These are phyloP conservation scores for Polypedilum pembai DNA, from an alignment of 1,140 invertebrate genomes.

Conservation along the genomic window DNA sequence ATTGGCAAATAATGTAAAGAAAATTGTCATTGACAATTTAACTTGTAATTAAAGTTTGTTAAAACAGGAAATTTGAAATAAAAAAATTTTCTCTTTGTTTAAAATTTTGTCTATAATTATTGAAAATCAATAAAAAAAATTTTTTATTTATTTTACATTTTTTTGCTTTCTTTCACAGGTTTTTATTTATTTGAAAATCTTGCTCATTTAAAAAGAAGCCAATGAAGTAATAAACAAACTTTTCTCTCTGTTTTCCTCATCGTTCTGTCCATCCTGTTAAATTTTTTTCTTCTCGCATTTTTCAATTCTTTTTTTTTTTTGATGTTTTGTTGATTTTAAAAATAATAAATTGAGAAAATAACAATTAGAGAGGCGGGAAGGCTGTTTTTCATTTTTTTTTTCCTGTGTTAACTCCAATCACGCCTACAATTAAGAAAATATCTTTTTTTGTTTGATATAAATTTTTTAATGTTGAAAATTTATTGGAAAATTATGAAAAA, in stretches of 20 bases:
- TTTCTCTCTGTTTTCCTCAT: neutral
- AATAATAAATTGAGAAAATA: conserved; percentile 20
- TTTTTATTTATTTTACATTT: neutral
- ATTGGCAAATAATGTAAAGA: neutral
- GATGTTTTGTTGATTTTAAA: conserved; percentile 19
- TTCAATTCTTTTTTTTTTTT: neutral
- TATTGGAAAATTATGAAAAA: no score
- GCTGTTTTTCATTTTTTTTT: neutral
- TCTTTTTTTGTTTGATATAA: neutral
- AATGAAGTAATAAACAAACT: conserved; percentile 15
- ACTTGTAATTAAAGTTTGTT: neutral
- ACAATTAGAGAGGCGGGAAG: neutral
- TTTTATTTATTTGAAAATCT: conserved; percentile 20
- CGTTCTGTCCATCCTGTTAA: conserved; percentile 2
- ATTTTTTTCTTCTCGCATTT: neutral
- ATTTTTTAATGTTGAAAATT: neutral
- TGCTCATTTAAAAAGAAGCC: neutral
- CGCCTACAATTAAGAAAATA: neutral
- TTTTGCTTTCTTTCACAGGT: neutral
- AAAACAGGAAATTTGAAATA: neutral
- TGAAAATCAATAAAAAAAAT: no score
- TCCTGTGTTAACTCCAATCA: neutral
- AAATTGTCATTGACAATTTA: neutral
- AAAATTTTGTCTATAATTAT: no score
- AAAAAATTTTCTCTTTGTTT: neutral